phyloP scores from a whole-genome alignment of 2,113 vertebrate species.

The Plestiodon gilberti region DNA sequence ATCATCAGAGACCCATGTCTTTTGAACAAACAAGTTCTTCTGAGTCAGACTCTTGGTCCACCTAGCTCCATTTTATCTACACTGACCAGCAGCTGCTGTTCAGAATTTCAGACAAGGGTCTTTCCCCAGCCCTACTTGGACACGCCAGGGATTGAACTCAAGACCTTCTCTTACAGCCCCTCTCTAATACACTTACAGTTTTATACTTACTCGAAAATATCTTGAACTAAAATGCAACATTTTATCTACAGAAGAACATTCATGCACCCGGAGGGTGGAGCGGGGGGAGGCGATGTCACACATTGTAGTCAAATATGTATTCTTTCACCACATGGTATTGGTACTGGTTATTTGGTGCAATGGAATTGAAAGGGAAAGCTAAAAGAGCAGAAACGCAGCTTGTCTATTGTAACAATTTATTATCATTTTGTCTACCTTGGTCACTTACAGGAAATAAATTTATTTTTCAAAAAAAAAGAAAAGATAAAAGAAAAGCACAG shows the following conservation, averaged over 20 bases:
- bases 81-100: no score
- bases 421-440: slow-evolving; percentile 77
- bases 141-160: no score
- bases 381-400: slow-evolving; percentile 79
- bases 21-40: not conserved
- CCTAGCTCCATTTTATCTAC: no score
- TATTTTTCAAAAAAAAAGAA: slow-evolving; percentile 38
- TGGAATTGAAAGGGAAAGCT: slow-evolving; percentile 69
- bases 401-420: slow-evolving; percentile 79
- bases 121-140: no score
- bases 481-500: slow-evolving; percentile 62
- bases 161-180: no score
- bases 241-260: slow-evolving; percentile 32
- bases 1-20: not conserved
- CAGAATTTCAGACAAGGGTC: no score
- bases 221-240: not conserved
- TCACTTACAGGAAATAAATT: slow-evolving; percentile 74
- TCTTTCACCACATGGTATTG: slow-evolving; percentile 62
- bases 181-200: not conserved
- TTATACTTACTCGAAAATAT: not conserved
- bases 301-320: slow-evolving; percentile 37
- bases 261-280: slow-evolving; percentile 1
- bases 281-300: not conserved
- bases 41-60: no score
- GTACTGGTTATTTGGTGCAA: slow-evolving; percentile 66